phyloP scores from a whole-genome alignment of 2,888 invertebrate genomes.

The Cinara cedri region DNA sequence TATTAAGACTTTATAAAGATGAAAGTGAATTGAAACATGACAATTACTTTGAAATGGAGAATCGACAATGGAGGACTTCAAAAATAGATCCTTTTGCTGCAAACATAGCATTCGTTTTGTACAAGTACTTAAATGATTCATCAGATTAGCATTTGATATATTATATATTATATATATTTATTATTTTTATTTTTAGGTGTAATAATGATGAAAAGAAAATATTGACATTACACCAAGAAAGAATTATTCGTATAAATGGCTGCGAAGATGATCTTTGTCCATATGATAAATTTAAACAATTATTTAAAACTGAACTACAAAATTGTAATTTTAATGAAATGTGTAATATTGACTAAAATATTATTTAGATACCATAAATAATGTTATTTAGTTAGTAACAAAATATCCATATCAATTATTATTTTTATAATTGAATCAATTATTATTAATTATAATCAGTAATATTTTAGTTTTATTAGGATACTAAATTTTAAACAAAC shows the following conservation, averaged over 20 bases:
- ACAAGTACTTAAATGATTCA: constrained; percentile 67
- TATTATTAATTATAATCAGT: not conserved
- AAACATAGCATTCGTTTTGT: constrained; percentile 78
- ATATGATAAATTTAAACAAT: constrained; percentile 66
- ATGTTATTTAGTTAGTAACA: no score
- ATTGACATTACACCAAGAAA: constrained; percentile 78
- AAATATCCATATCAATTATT: no score
- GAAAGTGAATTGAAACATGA: constrained; percentile 68
- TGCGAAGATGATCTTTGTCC: constrained; percentile 73
- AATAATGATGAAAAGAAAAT: constrained; percentile 65
- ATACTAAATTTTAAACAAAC: no score
- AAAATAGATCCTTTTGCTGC: constrained; percentile 80
- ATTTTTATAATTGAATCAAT: not conserved
- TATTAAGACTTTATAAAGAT: constrained; percentile 77
- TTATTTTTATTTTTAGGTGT: constrained; percentile 65
- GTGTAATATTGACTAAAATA: constrained; percentile 64
- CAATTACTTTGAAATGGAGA: constrained; percentile 62
- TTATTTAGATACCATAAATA: not conserved
- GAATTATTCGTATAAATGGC: constrained; percentile 71
- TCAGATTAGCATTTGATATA: constrained; percentile 36
- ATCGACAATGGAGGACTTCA: constrained; percentile 66
- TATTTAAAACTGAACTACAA: constrained; percentile 69
- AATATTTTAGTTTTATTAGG: not conserved
- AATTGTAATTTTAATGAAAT: constrained; percentile 74
- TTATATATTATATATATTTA: constrained; percentile 28